A percentile compares a stretch with the other conserved stretches of the same genome.
Evolutionary conservation across 2,113 vertebrate genomes (phyloP).

Genomic region (Ptyas mucosa): DNA sequence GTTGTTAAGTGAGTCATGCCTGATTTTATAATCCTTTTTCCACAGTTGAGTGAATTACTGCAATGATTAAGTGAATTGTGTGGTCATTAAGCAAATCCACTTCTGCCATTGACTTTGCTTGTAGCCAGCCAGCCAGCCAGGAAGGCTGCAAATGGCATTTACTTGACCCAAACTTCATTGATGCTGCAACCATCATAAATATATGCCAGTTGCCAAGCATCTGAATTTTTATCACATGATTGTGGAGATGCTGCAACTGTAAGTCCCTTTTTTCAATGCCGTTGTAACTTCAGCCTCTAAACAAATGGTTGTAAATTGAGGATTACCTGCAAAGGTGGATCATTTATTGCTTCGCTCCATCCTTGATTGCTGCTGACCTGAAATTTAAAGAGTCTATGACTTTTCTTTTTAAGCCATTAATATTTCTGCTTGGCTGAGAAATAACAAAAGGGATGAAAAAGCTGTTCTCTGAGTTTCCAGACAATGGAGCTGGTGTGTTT

Average conservation of each 20-base stretch:
- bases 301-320: background rate
- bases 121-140: background rate
- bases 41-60: no score
- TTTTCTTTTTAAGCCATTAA: background rate
- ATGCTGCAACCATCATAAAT: background rate
- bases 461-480: background rate
- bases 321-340: background rate
- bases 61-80: background rate
- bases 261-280: background rate
- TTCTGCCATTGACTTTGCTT: background rate
- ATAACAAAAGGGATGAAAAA: background rate
- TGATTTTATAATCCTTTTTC: no score
- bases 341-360: background rate
- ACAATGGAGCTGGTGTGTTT: background rate
- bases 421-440: background rate
- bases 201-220: background rate
- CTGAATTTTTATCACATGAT: background rate
- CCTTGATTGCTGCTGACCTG: background rate
- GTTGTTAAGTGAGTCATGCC: no score
- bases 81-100: background rate
- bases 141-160: background rate
- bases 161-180: background rate
- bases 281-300: background rate
- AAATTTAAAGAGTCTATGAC: background rate
- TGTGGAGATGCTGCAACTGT: background rate